Conservation (phyloP, 2,113 vertebrate species). For the Emydocephalus ijimae region DNA sequence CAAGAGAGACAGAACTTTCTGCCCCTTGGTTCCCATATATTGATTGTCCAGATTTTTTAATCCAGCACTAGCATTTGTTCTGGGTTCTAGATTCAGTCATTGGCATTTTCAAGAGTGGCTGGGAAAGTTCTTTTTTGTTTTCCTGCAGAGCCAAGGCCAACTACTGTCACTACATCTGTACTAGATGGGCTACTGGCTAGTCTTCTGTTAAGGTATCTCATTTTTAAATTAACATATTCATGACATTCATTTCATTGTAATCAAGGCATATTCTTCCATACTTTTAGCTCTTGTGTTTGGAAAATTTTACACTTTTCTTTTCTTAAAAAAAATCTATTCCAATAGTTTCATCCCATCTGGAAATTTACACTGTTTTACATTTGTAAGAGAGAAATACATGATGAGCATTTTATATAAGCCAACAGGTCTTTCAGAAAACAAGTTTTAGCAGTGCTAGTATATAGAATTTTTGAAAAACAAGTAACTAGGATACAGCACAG, state of each 20-base stretch:
- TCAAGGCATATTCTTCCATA: neutral
- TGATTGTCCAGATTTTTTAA: neutral
- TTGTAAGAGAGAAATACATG: too few relatives aligned
- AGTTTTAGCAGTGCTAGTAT: neutral
- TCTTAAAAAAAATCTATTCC: neutral
- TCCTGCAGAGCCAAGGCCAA: neutral
- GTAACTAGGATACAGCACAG: constrained; percentile 8
- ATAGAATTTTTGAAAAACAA: neutral
- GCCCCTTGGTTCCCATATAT: neutral
- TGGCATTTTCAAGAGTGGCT: neutral
- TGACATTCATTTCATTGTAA: neutral
- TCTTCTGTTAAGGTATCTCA: neutral
- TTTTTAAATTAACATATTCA: neutral
- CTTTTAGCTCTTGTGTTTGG: neutral
- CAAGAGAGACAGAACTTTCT: neutral
- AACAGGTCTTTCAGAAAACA: neutral
- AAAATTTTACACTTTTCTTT: neutral
- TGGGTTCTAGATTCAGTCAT: neutral
- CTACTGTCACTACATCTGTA: neutral
- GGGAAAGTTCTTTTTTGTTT: neutral
- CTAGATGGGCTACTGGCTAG: neutral
- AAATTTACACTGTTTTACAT: neutral
- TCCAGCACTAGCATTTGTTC: neutral
- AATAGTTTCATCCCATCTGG: neutral
- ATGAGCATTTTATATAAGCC: too few relatives aligned